phyloP scores from a whole-genome alignment of 2,797 vertebrate species.

The Luscinia megarhynchos region DNA sequence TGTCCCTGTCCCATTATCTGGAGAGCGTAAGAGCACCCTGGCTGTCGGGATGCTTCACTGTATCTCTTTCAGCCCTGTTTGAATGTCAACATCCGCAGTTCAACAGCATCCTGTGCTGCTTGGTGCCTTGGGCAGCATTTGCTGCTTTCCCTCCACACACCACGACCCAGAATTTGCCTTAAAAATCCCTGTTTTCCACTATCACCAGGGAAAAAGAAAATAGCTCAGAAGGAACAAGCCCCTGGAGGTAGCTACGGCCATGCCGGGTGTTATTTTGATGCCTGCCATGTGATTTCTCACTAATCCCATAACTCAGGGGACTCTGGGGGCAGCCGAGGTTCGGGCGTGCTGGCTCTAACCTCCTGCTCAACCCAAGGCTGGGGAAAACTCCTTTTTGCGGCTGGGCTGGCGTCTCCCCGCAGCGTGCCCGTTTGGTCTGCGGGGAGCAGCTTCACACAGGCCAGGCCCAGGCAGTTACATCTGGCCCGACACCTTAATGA shows the following conservation, averaged over 20 bases:
- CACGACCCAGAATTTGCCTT: background rate
- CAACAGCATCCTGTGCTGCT: background rate
- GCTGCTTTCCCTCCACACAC: background rate
- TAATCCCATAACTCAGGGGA: background rate
- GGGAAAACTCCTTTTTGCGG: background rate
- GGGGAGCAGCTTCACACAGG: slow-evolving; percentile 24
- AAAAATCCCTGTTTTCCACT: background rate
- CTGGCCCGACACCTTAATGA: slow-evolving; percentile 72
- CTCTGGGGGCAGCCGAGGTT: background rate
- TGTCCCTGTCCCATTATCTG: background rate
- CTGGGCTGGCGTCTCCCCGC: background rate
- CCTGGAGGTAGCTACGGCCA: background rate
- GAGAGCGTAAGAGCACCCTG: background rate
- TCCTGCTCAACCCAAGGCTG: background rate
- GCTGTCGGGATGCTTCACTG: rapidly evolving
- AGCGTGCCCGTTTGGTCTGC: background rate
- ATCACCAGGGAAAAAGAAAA: background rate
- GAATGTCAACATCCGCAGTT: rapidly evolving
- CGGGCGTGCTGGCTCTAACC: background rate
- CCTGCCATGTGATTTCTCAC: slow-evolving; percentile 27
- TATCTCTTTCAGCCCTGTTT: background rate
- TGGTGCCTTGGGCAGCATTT: background rate
- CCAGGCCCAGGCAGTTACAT: slow-evolving; percentile 70
- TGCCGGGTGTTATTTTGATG: background rate
- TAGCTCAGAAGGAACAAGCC: background rate